phyloP scores from a whole-genome alignment of 2,888 invertebrate species.

The Drosophila barbarae region DNA sequence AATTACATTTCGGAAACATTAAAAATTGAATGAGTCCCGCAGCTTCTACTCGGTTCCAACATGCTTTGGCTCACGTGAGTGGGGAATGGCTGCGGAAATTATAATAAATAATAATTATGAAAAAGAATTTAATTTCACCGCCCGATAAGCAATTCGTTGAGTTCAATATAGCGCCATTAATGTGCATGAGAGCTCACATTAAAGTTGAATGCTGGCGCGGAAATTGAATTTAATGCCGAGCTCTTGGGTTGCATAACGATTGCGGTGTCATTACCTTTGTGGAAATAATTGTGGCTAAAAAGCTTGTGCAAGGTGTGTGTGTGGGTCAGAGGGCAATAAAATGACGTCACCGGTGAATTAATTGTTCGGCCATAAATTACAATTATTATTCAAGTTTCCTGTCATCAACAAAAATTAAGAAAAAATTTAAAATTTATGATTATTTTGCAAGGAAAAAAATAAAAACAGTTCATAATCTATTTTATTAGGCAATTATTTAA shows the following conservation, averaged over 20 bases:
- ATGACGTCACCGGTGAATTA: neutral
- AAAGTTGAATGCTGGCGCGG: constrained; percentile 4
- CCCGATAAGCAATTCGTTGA: constrained; percentile 1
- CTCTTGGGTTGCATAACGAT: constrained; percentile 7
- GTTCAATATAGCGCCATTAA: constrained; percentile 2
- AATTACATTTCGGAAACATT: constrained; percentile 38
- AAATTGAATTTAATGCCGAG: constrained; percentile 22
- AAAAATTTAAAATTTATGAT: neutral
- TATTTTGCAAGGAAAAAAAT: neutral
- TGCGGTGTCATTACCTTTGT: constrained; percentile 6
- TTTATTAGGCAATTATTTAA: neutral
- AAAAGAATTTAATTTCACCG: constrained; percentile 22
- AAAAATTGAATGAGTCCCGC: constrained; percentile 28
- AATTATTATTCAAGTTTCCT: neutral
- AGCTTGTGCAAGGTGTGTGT: neutral
- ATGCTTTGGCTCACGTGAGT: constrained; percentile 18
- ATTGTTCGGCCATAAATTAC: constrained; percentile 5
- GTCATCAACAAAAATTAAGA: neutral
- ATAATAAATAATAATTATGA: constrained; percentile 32
- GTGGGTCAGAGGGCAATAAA: constrained; percentile 4
- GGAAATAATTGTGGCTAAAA: constrained; percentile 10
- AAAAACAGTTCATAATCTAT: neutral
- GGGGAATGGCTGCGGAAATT: constrained; percentile 18
- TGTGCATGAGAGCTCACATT: neutral
- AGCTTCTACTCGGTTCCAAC: constrained; percentile 10